Evolutionary conservation across 2,797 vertebrate species (phyloP), one percentile per base, ranked within the genome.

Genomic region (Anabas testudineus): DNA sequence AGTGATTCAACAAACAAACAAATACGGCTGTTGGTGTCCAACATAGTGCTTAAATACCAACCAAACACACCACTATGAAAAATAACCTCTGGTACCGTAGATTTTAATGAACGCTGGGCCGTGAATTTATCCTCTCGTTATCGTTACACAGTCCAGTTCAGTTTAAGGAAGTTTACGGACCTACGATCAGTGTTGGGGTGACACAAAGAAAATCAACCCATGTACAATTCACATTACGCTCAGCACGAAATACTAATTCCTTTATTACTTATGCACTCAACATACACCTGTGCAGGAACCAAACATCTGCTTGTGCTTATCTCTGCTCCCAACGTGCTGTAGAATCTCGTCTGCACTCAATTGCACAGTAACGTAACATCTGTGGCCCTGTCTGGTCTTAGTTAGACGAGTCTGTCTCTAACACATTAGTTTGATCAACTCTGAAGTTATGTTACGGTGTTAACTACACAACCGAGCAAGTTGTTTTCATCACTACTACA

Each of bases 241-340:
- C 30, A 32, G 19, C 14, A 54, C 2, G 0, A 42, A 10, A 51
- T 1, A 73, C 16, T 32, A 14, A 51, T 56, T 13, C 7, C 55
- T 57, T 49, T 39, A 13, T 56, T 62, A 46, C 30, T 19, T 42
- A 19, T 3, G 28, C 16, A 34, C 15, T 55, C 10, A 53, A 67
- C 32, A 53, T 68, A 73, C 79, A 82, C 59, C 83, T 85, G 78
- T 66, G 37, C 10, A 0, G 0, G 32, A 79, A 51, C 28, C 37
- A 52, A 70, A 80, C 74, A 81, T 60, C 78, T 87, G 83, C 41
- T 53, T 6, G 41, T 49, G 34, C 53, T 59, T 71, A 75, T 78
- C 75, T 76, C 14, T n/a, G 4, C 60, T 64, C 22, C 2, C 2
- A 71, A 81, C 49, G 68, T 72, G 64, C 60, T 54, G 59, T 57